Percentiles rank a stretch among this genome's conserved stretches.
Evolutionary conservation across 1,140 invertebrate genomes (phyloP).

Genomic region (Lepeophtheirus salmonis): DNA sequence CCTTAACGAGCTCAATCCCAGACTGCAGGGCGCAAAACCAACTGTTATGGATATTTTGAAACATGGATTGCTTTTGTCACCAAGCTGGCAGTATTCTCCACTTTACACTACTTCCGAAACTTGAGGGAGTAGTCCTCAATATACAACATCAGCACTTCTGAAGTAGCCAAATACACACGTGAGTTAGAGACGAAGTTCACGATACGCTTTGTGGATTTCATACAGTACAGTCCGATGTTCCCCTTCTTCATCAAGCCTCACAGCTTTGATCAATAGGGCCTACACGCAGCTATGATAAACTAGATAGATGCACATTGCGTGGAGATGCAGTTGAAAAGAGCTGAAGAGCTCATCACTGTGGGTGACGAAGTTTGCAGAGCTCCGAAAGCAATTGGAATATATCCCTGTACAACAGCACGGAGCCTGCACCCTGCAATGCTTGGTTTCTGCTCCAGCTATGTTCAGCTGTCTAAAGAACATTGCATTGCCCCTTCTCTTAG

Average conservation of each 20-base stretch:
- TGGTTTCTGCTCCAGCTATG: slow-evolving; percentile 10
- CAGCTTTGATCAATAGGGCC: slow-evolving; percentile 8
- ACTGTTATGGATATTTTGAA: slow-evolving; percentile 1
- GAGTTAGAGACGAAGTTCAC: slow-evolving; percentile 9
- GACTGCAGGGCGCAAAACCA: slow-evolving; percentile 10
- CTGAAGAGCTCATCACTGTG: slow-evolving; percentile 7
- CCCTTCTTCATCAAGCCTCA: not conserved
- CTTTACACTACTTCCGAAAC: slow-evolving; percentile 16
- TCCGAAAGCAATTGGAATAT: slow-evolving; percentile 16
- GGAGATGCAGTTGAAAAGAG: slow-evolving; percentile 1
- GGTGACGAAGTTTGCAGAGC: slow-evolving; percentile 11
- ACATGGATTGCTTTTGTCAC: slow-evolving; percentile 17
- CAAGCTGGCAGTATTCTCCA: slow-evolving; percentile 13
- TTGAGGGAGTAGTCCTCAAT: slow-evolving; percentile 9
- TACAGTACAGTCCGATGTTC: slow-evolving; percentile 4
- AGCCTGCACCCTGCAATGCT: slow-evolving; percentile 13
- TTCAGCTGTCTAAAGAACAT: slow-evolving; percentile 12
- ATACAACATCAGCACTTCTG: slow-evolving; percentile 14
- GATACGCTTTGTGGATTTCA: slow-evolving; percentile 16
- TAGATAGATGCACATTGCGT: slow-evolving; percentile 15
- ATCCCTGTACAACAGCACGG: slow-evolving; percentile 11
- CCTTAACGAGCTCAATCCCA: slow-evolving; percentile 9
- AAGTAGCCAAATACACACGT: slow-evolving; percentile 10
- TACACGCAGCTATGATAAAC: slow-evolving; percentile 14
- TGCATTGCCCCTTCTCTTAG: not conserved